These are phyloP conservation scores for Atrina japonica DNA, from an alignment of 2,888 invertebrate species.

Conservation along the genomic window DNA sequence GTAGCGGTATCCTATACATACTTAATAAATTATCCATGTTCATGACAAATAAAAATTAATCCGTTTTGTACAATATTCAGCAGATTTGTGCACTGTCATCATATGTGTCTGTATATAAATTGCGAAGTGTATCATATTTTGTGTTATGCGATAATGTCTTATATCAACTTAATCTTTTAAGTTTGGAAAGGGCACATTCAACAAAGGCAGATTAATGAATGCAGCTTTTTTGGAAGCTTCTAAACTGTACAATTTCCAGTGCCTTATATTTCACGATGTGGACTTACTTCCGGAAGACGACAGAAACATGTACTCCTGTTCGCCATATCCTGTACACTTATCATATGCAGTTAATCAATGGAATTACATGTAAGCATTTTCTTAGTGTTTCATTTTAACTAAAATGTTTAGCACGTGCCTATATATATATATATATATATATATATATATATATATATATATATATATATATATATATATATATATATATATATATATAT, in stretches of 20 bases:
- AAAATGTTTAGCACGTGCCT: no score
- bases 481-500: no score
- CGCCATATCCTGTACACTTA: conserved; percentile 94
- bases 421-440: no score
- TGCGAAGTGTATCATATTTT: not conserved
- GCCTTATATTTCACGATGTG: conserved; percentile 98
- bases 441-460: no score
- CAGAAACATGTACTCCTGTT: conserved; percentile 94
- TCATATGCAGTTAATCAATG: conserved; percentile 86
- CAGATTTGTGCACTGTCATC: no score
- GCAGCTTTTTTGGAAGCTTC: conserved; percentile 95
- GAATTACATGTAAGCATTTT: conserved; percentile 40
- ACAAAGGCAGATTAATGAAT: conserved; percentile 98
- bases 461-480: no score
- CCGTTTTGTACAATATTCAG: no score
- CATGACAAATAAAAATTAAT: no score
- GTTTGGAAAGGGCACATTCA: conserved; percentile 89
- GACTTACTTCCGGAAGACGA: conserved; percentile 96
- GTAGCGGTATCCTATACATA: no score
- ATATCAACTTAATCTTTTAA: conserved; percentile 59
- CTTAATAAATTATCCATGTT: no score
- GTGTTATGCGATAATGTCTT: no score
- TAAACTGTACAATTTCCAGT: conserved; percentile 87
- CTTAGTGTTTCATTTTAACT: no score
- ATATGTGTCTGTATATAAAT: not conserved